A percentile compares a stretch with the other conserved stretches of the same genome.
Conservation (phyloP, 2,888 invertebrate species). For the Julus scanicus region DNA sequence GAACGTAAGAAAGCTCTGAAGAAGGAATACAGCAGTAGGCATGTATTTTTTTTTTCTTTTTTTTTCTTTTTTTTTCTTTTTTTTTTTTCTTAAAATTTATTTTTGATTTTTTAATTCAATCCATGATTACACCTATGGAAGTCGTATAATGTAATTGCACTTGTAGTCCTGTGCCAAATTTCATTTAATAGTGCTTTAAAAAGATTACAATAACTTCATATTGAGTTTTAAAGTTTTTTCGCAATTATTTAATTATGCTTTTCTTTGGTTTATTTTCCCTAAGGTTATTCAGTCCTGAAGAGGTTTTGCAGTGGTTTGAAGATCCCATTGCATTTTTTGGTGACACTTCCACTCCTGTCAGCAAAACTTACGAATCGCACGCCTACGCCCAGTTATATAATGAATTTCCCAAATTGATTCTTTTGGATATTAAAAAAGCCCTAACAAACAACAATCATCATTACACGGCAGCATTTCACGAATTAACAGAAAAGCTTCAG, state of each 20-base stretch:
- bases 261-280: too few relatives aligned
- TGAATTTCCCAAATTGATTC: constrained; percentile 49
- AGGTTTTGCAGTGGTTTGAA: constrained; percentile 52
- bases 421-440: background rate
- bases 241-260: too few relatives aligned
- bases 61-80: background rate
- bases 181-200: too few relatives aligned
- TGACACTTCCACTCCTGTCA: constrained; percentile 28
- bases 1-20: constrained; percentile 12
- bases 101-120: too few relatives aligned
- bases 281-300: constrained; percentile 31
- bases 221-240: too few relatives aligned
- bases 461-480: background rate
- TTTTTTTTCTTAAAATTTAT: too few relatives aligned
- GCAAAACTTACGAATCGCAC: background rate
- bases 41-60: background rate
- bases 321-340: constrained; percentile 42
- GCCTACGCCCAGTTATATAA: constrained; percentile 1
- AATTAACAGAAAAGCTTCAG: background rate
- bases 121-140: too few relatives aligned
- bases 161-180: too few relatives aligned
- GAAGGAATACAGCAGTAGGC: background rate
- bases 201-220: too few relatives aligned
- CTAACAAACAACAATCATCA: background rate
- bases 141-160: too few relatives aligned